Conservation (phyloP, 2,113 vertebrate genomes). For the Oryzias celebensis region DNA sequence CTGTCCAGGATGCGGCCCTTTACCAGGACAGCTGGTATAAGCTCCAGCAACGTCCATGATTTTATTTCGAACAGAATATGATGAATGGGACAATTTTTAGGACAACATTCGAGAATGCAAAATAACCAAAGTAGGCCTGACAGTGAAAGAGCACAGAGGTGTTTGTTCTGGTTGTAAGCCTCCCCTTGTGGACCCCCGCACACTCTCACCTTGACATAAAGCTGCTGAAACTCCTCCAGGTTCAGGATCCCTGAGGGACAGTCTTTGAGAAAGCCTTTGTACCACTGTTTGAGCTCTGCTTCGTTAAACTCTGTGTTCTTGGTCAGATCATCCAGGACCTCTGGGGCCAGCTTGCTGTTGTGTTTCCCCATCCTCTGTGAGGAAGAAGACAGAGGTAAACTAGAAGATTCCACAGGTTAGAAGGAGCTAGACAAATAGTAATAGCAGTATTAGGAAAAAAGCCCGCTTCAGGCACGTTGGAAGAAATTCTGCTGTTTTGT, state of each 20-base stretch:
- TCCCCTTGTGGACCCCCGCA: neutral
- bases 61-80: too few species aligned
- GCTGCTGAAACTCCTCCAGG: conserved; percentile 97
- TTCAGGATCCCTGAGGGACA: conserved; percentile 96
- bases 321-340: conserved; percentile 94
- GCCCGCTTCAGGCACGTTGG: too few species aligned
- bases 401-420: conserved; percentile 13
- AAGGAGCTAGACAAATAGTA: conserved; percentile 33
- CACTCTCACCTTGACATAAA: conserved; percentile 90
- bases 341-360: conserved; percentile 95
- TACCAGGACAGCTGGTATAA: too few species aligned
- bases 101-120: too few species aligned
- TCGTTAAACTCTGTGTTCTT: conserved; percentile 97
- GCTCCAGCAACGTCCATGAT: too few species aligned
- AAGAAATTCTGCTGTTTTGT: too few species aligned
- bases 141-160: too few species aligned
- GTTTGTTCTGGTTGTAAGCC: neutral
- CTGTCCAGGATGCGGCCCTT: too few species aligned
- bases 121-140: too few species aligned
- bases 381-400: neutral
- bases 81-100: too few species aligned
- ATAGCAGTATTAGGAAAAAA: neutral
- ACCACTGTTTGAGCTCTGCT: conserved; percentile 98
- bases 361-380: conserved; percentile 90
- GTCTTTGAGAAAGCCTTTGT: conserved; percentile 98